phyloP scores from a whole-genome alignment of 92 coral and sea anemone genomes.

The Zoanthus sansibaricus region DNA sequence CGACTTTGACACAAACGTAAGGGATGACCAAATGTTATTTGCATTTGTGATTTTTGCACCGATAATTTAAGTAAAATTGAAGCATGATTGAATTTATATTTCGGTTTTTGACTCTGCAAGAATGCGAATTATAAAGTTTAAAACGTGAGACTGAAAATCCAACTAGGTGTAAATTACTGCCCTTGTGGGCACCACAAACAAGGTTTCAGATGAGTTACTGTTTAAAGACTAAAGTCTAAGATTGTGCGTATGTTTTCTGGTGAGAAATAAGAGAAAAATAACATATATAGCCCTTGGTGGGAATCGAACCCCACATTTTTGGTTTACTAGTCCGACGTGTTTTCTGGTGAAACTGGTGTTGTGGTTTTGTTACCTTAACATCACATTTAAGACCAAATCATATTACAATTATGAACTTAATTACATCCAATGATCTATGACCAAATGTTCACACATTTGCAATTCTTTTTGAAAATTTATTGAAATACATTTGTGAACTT shows the following conservation, averaged over 20 bases:
- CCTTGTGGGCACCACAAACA: too few species aligned
- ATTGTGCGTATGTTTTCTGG: neutral
- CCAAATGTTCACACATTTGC: neutral
- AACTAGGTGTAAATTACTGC: neutral
- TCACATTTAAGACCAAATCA: neutral
- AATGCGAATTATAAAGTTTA: neutral
- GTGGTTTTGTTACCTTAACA: neutral
- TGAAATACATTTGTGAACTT: neutral
- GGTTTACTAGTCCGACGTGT: neutral
- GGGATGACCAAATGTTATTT: neutral
- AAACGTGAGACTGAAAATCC: neutral
- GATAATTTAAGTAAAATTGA: neutral
- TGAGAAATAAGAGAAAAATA: too few species aligned
- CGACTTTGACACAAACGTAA: neutral
- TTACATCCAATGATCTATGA: neutral
- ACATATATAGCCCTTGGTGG: too few species aligned
- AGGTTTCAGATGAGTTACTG: neutral
- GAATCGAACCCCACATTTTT: too few species aligned
- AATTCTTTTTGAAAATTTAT: neutral
- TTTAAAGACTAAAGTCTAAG: neutral
- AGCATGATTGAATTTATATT: neutral
- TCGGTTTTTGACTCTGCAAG: neutral
- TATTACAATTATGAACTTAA: neutral
- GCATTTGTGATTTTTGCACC: neutral
- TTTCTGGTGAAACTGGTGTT: neutral